Conservation (phyloP, 2,797 vertebrate species). For the Melopsittacus undulatus region DNA sequence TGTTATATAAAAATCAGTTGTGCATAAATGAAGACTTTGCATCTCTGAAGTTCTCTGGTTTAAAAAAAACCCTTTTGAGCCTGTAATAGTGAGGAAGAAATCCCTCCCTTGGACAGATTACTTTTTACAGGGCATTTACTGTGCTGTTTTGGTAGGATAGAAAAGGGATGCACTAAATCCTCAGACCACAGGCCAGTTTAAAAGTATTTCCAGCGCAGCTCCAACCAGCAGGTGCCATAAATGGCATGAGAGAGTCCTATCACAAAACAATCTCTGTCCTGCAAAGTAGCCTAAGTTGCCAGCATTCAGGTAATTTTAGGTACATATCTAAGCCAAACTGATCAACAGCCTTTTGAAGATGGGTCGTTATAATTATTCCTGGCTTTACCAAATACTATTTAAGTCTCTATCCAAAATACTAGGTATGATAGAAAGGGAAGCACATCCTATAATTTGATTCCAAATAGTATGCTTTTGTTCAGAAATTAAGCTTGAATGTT, state of each 20-base stretch:
- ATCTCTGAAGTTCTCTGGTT: not conserved
- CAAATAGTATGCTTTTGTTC: not conserved
- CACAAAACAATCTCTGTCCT: not conserved
- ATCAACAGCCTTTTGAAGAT: not conserved
- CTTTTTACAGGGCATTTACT: not conserved
- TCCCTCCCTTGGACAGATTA: not conserved
- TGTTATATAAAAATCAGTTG: constrained; percentile 12
- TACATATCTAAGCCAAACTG: not conserved
- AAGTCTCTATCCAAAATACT: not conserved
- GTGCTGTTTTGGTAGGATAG: not conserved
- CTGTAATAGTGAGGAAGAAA: not conserved
- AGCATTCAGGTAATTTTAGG: not conserved
- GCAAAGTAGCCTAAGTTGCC: not conserved
- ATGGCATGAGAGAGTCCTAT: not conserved
- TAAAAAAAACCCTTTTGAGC: not conserved
- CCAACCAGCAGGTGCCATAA: not conserved
- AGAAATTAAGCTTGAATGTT: not conserved
- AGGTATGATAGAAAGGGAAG: not conserved
- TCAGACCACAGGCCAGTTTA: not conserved
- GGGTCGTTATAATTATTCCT: not conserved
- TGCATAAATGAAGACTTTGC: not conserved
- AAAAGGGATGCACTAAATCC: not conserved
- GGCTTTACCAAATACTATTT: not conserved
- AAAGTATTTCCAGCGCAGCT: not conserved
- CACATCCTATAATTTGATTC: not conserved